These are phyloP conservation scores for Erynnis tages DNA, from an alignment of 2,888 invertebrate genomes.

Conservation along the genomic window DNA sequence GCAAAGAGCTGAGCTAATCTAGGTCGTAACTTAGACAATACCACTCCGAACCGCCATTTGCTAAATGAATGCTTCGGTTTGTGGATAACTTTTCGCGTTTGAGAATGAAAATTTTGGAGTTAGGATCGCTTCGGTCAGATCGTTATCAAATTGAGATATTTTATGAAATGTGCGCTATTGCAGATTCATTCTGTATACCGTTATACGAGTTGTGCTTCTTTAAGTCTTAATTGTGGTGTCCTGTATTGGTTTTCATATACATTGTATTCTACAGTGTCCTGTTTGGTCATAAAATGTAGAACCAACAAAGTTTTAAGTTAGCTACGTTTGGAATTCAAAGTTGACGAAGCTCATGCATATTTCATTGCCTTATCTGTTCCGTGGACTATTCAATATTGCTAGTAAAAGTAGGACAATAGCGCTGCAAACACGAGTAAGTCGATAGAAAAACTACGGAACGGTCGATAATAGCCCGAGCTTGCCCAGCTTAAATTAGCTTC, in stretches of 20 bases:
- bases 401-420: not conserved
- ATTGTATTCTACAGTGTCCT: no score
- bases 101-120: no score
- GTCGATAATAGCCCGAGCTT: no score
- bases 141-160: no score
- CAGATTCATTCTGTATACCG: no score
- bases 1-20: conserved; percentile 8
- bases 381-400: not conserved
- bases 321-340: not conserved
- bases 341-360: not conserved
- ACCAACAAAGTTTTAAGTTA: not conserved
- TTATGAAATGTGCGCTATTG: no score
- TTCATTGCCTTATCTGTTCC: not conserved
- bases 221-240: no score
- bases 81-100: not conserved
- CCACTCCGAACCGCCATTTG: not conserved
- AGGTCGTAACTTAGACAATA: conserved; percentile 9
- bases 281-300: no score
- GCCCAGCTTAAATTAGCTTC: not conserved
- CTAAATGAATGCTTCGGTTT: conserved; percentile 2
- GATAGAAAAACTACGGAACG: no score
- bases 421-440: not conserved
- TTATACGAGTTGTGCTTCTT: no score
- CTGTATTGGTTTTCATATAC: no score
- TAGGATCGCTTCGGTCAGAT: no score